Evolutionary conservation across 2,888 invertebrate genomes (phyloP), one percentile per base, ranked within the genome.

Genomic region (Ypsolopha scabrella): DNA sequence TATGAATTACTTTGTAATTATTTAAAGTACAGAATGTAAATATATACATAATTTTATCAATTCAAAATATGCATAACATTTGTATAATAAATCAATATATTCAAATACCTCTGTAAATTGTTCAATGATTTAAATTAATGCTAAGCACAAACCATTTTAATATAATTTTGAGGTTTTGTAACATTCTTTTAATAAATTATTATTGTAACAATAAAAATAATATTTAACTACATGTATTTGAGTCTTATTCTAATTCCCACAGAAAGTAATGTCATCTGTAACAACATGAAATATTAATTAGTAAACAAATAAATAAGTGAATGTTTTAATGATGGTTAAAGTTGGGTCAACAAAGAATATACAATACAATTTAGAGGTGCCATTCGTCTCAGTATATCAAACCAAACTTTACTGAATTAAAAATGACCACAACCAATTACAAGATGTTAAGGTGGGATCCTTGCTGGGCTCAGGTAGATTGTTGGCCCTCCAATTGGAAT

Each of bases 111-210:
- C 6, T 35, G 13, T 43, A 34, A 36, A 13, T 37, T 62, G 60
- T 63, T 60, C 59, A 54, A 57, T 37, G 11, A 43, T 43, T 13
- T 37, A 37, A 57, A 38, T 10, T 45, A 39, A 51, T 45, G 57
- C 54, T 62, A 55, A 72, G 80, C 79, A 78, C 78, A 79, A 75
- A 71, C 49, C 39, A 38, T 48, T 33, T 39, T 39, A 24, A 58
- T 67, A 62, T 64, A 62, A 67, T 57, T 56, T 60, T 63, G 59
- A 43, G 41, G 65, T 73, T 73, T 72, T 70, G 60, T 75, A 73
- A 73, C 64, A 66, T 64, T 69, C 62, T 60, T 67, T 65, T 62
- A 70, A 68, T 69, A 70, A 69, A 60, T 57, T 60, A 24, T 52
- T 65, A 67, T 62, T 56, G 39, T 65, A 68, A 68, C 64, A 67